Evolutionary conservation across 2,888 invertebrate genomes (phyloP).

Genomic region (Noctua janthe): DNA sequence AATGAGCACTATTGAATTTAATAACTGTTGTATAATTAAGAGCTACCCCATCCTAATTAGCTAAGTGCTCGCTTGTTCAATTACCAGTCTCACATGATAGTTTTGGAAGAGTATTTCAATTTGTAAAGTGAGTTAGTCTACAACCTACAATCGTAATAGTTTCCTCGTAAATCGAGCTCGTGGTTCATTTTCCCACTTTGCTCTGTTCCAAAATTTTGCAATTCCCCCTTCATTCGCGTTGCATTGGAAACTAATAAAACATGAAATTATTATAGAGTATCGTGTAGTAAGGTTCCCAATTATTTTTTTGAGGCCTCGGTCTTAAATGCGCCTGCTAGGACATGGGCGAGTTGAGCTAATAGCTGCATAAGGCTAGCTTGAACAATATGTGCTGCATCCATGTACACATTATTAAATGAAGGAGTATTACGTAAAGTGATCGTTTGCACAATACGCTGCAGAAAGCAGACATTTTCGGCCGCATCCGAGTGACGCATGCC

Average conservation of each 20-base stretch:
- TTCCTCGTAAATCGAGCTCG: not conserved
- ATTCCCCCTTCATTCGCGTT: not conserved
- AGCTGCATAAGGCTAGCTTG: conserved; percentile 1
- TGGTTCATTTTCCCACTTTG: not conserved
- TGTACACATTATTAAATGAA: conserved; percentile 38
- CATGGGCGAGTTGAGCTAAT: conserved; percentile 23
- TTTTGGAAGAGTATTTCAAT: conserved; percentile 15
- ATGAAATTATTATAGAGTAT: conserved; percentile 1
- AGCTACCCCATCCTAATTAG: conserved; percentile 42
- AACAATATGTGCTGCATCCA: conserved; percentile 39
- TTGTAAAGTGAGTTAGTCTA: not conserved
- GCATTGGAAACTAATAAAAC: conserved; percentile 18
- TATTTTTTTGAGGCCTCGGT: conserved; percentile 43
- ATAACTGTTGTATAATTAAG: conserved; percentile 55
- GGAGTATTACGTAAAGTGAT: conserved; percentile 60
- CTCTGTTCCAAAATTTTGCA: not conserved
- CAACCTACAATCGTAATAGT: not conserved
- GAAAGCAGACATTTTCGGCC: conserved; percentile 62
- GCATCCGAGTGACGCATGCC: conserved; percentile 66
- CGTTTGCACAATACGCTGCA: conserved; percentile 56
- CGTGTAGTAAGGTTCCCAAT: conserved; percentile 20
- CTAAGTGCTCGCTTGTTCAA: conserved; percentile 23
- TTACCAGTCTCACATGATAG: not conserved
- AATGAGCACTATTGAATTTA: conserved; percentile 56
- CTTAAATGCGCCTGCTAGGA: conserved; percentile 25